Conservation (phyloP, 2,797 vertebrate genomes). For the Anguilla megastoma region DNA sequence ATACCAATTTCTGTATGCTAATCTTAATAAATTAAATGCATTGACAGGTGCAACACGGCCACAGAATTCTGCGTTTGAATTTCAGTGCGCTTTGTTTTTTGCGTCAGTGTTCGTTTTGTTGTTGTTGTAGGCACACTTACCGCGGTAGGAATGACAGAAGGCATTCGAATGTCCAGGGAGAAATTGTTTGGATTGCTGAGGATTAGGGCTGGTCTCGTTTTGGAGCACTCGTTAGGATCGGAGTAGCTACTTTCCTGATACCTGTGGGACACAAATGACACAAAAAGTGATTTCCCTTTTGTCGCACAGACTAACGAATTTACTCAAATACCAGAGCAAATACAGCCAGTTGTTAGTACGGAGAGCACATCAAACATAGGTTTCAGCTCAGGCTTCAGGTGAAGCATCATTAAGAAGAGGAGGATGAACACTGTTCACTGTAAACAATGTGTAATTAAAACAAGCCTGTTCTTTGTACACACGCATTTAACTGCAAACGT, state of each 20-base stretch:
- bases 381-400: not conserved
- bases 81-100: not conserved
- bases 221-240: slow-evolving; percentile 78
- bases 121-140: slow-evolving; percentile 65
- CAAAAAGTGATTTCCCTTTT: not conserved
- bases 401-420: not conserved
- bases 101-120: not conserved
- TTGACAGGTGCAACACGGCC: not conserved
- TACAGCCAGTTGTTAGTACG: not conserved
- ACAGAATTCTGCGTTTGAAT: not conserved
- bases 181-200: slow-evolving; percentile 80
- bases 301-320: not conserved
- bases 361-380: not conserved
- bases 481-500: not conserved
- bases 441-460: not conserved
- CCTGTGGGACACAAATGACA: slow-evolving; percentile 58
- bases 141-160: slow-evolving; percentile 79
- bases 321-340: not conserved
- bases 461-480: not conserved
- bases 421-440: not conserved
- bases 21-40: not conserved
- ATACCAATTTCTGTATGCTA: not conserved
- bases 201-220: slow-evolving; percentile 64
- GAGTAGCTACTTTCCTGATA: slow-evolving; percentile 74
- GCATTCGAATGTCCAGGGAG: slow-evolving; percentile 87